Evolutionary conservation across 2,888 invertebrate genomes (phyloP).

Genomic region (Torymus auratus): DNA sequence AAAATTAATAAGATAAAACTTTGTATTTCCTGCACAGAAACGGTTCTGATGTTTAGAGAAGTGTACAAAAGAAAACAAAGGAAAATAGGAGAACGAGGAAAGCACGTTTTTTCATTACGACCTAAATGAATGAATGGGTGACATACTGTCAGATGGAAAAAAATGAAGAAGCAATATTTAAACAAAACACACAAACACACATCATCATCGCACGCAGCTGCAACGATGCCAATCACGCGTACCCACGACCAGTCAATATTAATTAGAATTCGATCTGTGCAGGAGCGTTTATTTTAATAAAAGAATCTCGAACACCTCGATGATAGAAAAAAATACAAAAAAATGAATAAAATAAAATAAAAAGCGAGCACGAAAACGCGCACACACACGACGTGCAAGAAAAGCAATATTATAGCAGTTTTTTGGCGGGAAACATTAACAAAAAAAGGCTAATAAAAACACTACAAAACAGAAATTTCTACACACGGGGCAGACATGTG

Average conservation of each 20-base stretch:
- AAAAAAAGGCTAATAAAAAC: conserved; percentile 21
- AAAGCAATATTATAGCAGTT: conserved; percentile 53
- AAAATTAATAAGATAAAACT: conserved; percentile 32
- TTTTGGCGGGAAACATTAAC: conserved; percentile 26
- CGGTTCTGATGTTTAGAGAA: conserved; percentile 45
- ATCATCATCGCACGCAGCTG: conserved; percentile 42
- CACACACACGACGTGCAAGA: conserved; percentile 32
- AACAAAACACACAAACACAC: conserved; percentile 39
- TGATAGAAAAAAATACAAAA: conserved; percentile 42
- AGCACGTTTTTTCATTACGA: conserved; percentile 32
- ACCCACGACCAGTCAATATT: conserved; percentile 56
- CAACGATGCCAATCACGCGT: conserved; percentile 43
- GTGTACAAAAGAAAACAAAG: conserved; percentile 40
- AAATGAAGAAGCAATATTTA: conserved; percentile 53
- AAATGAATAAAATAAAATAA: conserved; percentile 20
- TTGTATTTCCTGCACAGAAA: conserved; percentile 53
- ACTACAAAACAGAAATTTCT: conserved; percentile 44
- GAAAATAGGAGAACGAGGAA: conserved; percentile 2
- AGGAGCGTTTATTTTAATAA: conserved; percentile 54
- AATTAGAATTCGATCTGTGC: conserved; percentile 51
- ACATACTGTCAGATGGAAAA: conserved; percentile 15
- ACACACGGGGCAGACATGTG: conserved; percentile 22
- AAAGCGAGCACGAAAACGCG: conserved; percentile 35
- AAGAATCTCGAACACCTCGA: conserved; percentile 38
- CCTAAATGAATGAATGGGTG: conserved; percentile 5